Base-by-base conservation (phyloP, 1,140 invertebrate species). In the Euura lappo region DNA sequence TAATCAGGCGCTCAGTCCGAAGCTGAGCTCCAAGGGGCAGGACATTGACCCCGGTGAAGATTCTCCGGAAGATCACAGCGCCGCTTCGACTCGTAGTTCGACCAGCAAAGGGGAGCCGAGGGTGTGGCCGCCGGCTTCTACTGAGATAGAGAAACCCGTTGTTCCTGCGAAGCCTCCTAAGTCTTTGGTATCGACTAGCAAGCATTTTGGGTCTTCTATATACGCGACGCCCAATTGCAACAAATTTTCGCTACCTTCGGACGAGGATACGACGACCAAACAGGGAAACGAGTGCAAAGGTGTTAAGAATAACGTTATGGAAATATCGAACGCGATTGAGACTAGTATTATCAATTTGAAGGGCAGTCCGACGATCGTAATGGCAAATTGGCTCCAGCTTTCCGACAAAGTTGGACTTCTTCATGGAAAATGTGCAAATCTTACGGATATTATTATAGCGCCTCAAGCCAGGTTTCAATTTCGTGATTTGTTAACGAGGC, bases 401-500 rank as follows among this genome's bases (percentile, higher is more conserved):
- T 95, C 94, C 2, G 95, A 97, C 80, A 95, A 95, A 81, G 91
- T 96, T 7, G 93, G 93, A 64, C 86, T 94, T 65, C 88, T 97
- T 64, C 93, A 95, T 78, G 91, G 92, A 2, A 93, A 94, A 73
- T 97, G 95, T 83, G 88, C 91, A 60, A 91, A 91, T 64, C 93
- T 94, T 71, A 90, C 91, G 0, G 93, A 94, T 74, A 89, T 88
- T 46, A 91, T 93, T 3, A 93, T 96, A 75, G 92, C 95, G 28
- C 94, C 96, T 13, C 95, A 96, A 81, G 92, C 94, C 44, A 93
- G 96, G 72, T 97, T 98, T 84, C 95, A 96, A 78, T 93, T 97
- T 79, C 92, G 95, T 7, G 96, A 98, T 82, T 88, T 97, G 71
- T 90, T 97, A 3, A 92, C 93, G 0, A 89, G 93, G 6, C 88